Evolutionary conservation across 2,113 vertebrate species (phyloP).

Genomic region (Trochalopteron elliotii): DNA sequence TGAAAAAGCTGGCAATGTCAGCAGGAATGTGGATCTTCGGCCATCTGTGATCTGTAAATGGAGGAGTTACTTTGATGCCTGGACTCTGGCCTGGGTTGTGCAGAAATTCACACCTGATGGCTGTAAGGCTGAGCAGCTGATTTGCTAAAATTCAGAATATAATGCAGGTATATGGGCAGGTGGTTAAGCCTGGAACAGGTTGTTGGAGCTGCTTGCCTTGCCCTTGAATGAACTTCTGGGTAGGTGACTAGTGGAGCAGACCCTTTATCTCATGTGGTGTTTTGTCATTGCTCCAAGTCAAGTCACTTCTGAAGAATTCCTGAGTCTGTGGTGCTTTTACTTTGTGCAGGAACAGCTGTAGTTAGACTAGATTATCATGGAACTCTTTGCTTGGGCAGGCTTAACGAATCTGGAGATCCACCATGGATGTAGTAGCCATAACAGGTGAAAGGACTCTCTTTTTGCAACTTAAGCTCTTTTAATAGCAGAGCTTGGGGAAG

Average conservation of each 20-base stretch:
- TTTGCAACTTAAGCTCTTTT: not conserved
- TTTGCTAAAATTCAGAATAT: not conserved
- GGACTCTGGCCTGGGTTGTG: not conserved
- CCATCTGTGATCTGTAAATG: accelerated
- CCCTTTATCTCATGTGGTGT: not conserved
- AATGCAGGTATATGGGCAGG: not conserved
- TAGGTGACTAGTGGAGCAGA: not conserved
- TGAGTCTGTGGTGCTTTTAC: not conserved
- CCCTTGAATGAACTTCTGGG: not conserved
- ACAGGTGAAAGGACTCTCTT: not conserved
- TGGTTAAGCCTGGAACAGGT: not conserved
- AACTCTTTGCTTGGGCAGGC: not conserved
- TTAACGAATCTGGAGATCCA: not conserved
- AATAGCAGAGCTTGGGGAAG: not conserved
- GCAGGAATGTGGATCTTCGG: not conserved
- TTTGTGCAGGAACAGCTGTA: not conserved
- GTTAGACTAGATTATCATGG: not conserved
- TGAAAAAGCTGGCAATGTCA: not conserved
- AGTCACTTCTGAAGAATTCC: not conserved
- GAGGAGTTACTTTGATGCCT: not conserved
- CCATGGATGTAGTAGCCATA: not conserved
- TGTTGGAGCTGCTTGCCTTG: not conserved
- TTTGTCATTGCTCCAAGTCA: not conserved
- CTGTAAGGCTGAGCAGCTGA: not conserved
- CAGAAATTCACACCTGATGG: not conserved